These are phyloP conservation scores for Aspidoscelis tigris DNA, from an alignment of 2,113 vertebrate species.

Conservation along the genomic window DNA sequence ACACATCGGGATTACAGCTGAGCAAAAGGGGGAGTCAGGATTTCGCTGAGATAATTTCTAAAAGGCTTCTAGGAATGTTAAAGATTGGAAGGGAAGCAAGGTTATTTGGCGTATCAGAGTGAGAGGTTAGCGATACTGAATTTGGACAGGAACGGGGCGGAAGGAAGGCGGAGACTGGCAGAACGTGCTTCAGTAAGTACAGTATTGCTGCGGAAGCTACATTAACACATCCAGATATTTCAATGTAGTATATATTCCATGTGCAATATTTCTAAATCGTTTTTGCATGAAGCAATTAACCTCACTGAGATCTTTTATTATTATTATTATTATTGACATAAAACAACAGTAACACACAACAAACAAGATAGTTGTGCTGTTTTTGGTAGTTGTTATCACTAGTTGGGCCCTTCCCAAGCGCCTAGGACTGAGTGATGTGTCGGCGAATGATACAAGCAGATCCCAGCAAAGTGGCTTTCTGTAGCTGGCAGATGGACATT, in stretches of 20 bases:
- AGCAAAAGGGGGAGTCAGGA: slow-evolving; percentile 13
- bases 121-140: background rate
- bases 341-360: too few relatives aligned
- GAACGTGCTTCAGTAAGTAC: slow-evolving; percentile 8
- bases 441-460: too few relatives aligned
- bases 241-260: background rate
- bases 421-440: too few relatives aligned
- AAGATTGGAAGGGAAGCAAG: slow-evolving; percentile 20
- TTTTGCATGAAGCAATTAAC: too few relatives aligned
- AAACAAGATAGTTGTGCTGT: too few relatives aligned
- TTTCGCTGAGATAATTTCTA: slow-evolving; percentile 31
- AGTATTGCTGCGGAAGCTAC: background rate
- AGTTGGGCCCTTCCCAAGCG: too few relatives aligned
- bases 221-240: background rate
- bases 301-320: background rate
- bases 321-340: background rate
- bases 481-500: too few relatives aligned
- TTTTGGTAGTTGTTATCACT: too few relatives aligned
- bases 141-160: slow-evolving; percentile 2
- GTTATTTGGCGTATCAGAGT: background rate
- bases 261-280: background rate
- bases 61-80: background rate
- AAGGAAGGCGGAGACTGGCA: background rate
- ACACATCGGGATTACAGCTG: background rate
- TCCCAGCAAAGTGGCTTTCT: too few relatives aligned